These are phyloP conservation scores for Isurus oxyrinchus DNA, from an alignment of 2,113 vertebrate genomes.

Conservation along the genomic window DNA sequence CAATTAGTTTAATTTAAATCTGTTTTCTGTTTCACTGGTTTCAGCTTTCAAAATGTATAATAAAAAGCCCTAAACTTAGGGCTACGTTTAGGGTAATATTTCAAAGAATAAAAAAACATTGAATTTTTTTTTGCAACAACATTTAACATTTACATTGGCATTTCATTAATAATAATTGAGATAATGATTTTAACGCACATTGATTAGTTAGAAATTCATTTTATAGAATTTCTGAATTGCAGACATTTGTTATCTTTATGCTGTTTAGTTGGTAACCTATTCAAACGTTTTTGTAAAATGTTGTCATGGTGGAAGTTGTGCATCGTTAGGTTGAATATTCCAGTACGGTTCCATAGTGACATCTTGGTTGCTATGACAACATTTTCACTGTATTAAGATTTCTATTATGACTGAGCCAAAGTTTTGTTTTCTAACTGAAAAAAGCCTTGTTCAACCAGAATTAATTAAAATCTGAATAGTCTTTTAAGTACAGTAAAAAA, in stretches of 20 bases:
- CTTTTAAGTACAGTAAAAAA: not conserved
- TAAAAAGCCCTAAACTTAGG: not conserved
- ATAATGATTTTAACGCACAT: not conserved
- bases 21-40: conserved; percentile 13
- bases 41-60: conserved; percentile 12
- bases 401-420: conserved; percentile 23
- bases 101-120: not conserved
- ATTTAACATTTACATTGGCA: not conserved
- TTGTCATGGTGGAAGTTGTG: not conserved
- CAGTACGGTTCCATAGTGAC: not conserved
- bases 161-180: not conserved
- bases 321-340: conserved; percentile 3
- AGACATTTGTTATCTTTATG: not conserved
- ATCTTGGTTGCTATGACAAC: conserved; percentile 11
- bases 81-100: not conserved
- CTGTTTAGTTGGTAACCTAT: not conserved
- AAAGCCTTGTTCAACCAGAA: conserved; percentile 6
- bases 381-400: conserved; percentile 32
- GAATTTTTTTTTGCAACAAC: not conserved
- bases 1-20: conserved; percentile 22
- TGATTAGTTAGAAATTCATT: not conserved
- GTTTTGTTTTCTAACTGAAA: not conserved
- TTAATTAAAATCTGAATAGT: conserved; percentile 26
- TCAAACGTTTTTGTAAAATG: conserved; percentile 3
- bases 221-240: not conserved